Base-by-base conservation (phyloP, 2,888 invertebrate genomes). In the Holacanthella duospinosa region DNA sequence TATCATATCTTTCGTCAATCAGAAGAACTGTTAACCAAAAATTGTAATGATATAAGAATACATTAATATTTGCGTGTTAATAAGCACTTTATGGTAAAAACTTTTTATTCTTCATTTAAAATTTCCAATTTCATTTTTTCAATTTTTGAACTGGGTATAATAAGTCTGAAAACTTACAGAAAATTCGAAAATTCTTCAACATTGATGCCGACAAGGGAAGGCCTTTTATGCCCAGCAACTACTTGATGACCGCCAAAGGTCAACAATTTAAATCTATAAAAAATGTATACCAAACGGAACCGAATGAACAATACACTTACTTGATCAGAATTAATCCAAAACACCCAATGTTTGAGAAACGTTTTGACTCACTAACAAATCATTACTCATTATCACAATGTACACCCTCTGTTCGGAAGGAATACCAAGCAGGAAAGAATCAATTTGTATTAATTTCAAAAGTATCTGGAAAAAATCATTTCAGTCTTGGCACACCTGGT, bases 401-500 rank as follows among this genome's bases (percentile, higher is more conserved):
- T 21, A 48, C n/a, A 4, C 48, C 48, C 12, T 9, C 48, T 21
- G 16, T 48, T 4, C 48, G 48, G 4, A 9, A 21, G 4, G 48
- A 48, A 21, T n/a, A n/a, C n/a, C 48, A 48, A 48, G 19, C 4
- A 16, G 48, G 48, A 21, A 48, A 48, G 21, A 48, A 48, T 21
- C 6, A 48, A 4, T 48, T 16, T 21, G 48, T 48, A n/a, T 48
- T 48, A 4, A 48, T 48, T 21, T 48, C 48, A 9, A 9, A 48
- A 9, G 21, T 48, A 4, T 48, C 48, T n/a, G 48, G 48, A 48
- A 48, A 48, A 48, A 48, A 48, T 48, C 48, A 48, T 48, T 48
- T 48, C 21, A 48, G 21, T 21, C 48, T 48, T 48, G 48, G 48
- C 4, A 48, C 48, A 4, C 21, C 48, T 48, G 48, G 48, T 16